Evolutionary conservation across 2,797 vertebrate species (phyloP).

Genomic region (Catharus ustulatus): DNA sequence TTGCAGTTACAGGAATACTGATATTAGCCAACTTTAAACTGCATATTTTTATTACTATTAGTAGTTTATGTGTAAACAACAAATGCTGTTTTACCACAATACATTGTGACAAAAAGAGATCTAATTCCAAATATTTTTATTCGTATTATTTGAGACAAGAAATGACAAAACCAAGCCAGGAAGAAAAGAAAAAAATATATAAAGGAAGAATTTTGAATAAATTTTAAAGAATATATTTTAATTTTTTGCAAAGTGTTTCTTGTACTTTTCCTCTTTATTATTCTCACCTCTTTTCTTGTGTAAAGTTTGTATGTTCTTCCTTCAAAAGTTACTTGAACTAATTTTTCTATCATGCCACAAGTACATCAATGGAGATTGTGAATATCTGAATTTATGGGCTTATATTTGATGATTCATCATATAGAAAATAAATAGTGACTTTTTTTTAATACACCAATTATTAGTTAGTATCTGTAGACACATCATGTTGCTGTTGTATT

Average conservation of each 20-base stretch:
- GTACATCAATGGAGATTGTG: neutral
- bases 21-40: neutral
- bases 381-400: neutral
- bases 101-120: neutral
- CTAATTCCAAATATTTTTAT: neutral
- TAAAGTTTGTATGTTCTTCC: neutral
- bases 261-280: neutral
- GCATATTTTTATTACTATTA: neutral
- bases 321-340: neutral
- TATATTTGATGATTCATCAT: neutral
- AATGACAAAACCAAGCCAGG: neutral
- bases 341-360: neutral
- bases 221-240: neutral
- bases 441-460: neutral
- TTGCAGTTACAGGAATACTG: neutral
- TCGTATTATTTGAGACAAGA: neutral
- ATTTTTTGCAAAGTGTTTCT: neutral
- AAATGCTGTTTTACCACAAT: neutral
- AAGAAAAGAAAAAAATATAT: neutral
- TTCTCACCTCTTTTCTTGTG: neutral
- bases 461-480: neutral
- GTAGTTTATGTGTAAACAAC: neutral
- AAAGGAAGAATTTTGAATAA: neutral
- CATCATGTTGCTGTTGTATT: neutral
- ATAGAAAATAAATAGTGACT: neutral